phyloP scores from a whole-genome alignment of 1,140 invertebrate genomes.

The Trissolcus basalis region DNA sequence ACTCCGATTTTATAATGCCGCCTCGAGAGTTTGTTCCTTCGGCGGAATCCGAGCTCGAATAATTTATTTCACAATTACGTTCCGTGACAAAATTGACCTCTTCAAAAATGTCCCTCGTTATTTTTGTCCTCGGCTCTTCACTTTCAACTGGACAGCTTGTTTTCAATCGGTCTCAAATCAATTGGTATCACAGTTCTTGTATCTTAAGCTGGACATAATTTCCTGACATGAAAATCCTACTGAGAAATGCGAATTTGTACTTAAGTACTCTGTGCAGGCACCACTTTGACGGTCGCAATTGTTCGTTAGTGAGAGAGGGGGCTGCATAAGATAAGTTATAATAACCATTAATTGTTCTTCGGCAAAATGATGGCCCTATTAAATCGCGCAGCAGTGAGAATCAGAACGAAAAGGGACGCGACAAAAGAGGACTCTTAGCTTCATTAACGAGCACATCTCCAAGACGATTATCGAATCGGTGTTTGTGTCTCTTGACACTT shows the following conservation, averaged over 20 bases:
- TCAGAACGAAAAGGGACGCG: slow-evolving; percentile 26
- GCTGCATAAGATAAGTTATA: slow-evolving; percentile 54
- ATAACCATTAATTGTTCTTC: slow-evolving; percentile 61
- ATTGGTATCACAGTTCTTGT: too few species aligned
- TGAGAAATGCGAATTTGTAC: slow-evolving; percentile 24
- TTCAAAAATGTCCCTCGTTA: too few species aligned
- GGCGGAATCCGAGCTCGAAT: neutral
- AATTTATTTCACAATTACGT: neutral
- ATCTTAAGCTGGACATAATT: too few species aligned
- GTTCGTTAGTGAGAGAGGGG: slow-evolving; percentile 12
- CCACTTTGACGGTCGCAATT: slow-evolving; percentile 15
- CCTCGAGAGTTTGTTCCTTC: neutral
- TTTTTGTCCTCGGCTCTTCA: too few species aligned
- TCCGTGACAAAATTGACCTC: too few species aligned
- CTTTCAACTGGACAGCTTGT: too few species aligned
- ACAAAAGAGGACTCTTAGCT: slow-evolving; percentile 15
- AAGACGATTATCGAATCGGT: slow-evolving; percentile 44
- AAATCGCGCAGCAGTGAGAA: slow-evolving; percentile 43
- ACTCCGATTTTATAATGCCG: slow-evolving; percentile 17
- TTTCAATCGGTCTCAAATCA: too few species aligned
- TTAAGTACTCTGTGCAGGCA: slow-evolving; percentile 18
- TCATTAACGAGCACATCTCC: slow-evolving; percentile 25
- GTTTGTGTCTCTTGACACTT: slow-evolving; percentile 27
- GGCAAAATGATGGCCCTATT: slow-evolving; percentile 58
- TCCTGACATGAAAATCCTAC: neutral